These are phyloP conservation scores for Choloepus didactylus DNA, from an alignment of 2,797 vertebrate genomes.

Conservation along the genomic window DNA sequence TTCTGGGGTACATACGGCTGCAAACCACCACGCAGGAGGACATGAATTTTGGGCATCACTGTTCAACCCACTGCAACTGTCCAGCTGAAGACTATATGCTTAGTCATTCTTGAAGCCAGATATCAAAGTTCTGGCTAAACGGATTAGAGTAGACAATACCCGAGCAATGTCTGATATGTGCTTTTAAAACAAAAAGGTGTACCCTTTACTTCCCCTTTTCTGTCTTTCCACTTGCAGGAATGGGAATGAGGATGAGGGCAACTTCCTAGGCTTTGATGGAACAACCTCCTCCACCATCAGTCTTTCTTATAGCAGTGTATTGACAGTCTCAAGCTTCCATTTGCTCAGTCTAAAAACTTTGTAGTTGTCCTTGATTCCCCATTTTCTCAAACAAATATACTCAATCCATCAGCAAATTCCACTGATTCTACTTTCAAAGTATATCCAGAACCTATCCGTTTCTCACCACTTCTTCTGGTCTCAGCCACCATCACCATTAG, in stretches of 20 bases:
- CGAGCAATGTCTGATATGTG: background rate
- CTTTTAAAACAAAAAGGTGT: background rate
- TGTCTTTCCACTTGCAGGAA: background rate
- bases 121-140: background rate
- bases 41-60: no score
- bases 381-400: background rate
- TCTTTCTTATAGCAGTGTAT: background rate
- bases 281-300: fast-evolving
- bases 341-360: background rate
- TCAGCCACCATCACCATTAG: background rate
- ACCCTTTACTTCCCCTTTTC: background rate
- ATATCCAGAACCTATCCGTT: background rate
- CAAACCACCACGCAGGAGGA: no score
- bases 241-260: background rate
- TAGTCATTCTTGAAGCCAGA: background rate
- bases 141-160: background rate
- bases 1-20: no score
- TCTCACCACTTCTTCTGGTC: background rate
- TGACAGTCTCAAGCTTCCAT: background rate
- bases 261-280: background rate
- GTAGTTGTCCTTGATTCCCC: background rate
- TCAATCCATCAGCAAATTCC: background rate
- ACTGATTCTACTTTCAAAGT: background rate
- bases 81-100: background rate
- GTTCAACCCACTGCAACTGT: no score